phyloP scores from a whole-genome alignment of 2,113 vertebrate genomes.

The Saccopteryx bilineata region DNA sequence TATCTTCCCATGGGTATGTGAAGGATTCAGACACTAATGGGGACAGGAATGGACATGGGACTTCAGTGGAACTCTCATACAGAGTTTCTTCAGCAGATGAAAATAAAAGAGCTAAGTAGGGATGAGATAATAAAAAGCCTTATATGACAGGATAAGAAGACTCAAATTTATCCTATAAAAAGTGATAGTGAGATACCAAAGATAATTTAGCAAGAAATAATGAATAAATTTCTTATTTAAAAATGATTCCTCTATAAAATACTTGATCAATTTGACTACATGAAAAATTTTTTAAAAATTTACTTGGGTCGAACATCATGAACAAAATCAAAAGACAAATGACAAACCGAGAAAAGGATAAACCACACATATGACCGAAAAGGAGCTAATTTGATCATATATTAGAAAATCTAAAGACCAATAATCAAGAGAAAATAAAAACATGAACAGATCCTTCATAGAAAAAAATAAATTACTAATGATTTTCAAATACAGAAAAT shows the following conservation, averaged over 20 bases:
- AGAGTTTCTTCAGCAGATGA: neutral
- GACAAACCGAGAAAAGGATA: constrained; percentile 59
- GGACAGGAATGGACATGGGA: neutral
- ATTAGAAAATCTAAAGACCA: constrained; percentile 46
- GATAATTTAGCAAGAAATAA: constrained; percentile 61
- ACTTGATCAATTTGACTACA: constrained; percentile 56
- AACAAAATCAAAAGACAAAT: constrained; percentile 68
- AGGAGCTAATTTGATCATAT: constrained; percentile 46
- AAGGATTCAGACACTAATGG: neutral
- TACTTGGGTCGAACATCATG: constrained; percentile 27
- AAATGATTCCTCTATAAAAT: constrained; percentile 51
- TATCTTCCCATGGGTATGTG: neutral
- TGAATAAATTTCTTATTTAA: constrained; percentile 53
- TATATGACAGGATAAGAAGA: constrained; percentile 35
- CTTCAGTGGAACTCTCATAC: neutral
- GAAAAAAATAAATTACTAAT: constrained; percentile 54
- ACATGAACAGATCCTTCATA: constrained; percentile 6
- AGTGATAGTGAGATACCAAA: constrained; percentile 39
- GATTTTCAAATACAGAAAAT: constrained; percentile 46
- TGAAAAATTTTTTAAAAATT: constrained; percentile 7
- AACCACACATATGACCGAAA: neutral
- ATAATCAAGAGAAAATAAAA: constrained; percentile 31
- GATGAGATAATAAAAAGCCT: neutral
- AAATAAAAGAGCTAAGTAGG: constrained; percentile 36
- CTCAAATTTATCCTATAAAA: constrained; percentile 28